Evolutionary conservation across 2,888 invertebrate species (phyloP).

Genomic region (Ditylenchus weischeri): DNA sequence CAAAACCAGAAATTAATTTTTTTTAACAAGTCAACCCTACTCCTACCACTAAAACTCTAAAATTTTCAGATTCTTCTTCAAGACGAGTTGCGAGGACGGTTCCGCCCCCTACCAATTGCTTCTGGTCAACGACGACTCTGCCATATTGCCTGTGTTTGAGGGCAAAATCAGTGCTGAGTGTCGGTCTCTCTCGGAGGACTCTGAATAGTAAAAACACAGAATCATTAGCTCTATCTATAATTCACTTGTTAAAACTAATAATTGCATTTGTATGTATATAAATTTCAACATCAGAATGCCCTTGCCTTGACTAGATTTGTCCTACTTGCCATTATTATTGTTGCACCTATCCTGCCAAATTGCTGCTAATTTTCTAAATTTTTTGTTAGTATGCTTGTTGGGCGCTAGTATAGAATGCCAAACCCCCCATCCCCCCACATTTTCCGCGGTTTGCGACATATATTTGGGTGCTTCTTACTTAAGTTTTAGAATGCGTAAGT

Average conservation of each 20-base stretch:
- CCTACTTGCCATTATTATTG: neutral
- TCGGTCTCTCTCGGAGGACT: constrained; percentile 34
- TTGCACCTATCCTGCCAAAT: constrained; percentile 2
- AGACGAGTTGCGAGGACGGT: constrained; percentile 36
- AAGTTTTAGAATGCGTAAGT: too few species aligned
- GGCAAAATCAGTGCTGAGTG: constrained; percentile 38
- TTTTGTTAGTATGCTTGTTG: neutral
- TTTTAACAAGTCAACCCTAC: too few species aligned
- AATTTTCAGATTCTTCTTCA: constrained; percentile 39
- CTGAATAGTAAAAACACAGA: constrained; percentile 17
- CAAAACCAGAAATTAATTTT: too few species aligned
- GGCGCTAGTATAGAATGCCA: too few species aligned
- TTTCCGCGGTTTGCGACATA: too few species aligned
- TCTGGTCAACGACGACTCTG: constrained; percentile 32
- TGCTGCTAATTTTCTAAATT: neutral
- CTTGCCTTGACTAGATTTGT: too few species aligned
- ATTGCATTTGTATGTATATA: neutral
- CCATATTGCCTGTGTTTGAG: constrained; percentile 37
- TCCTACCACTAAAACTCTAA: neutral
- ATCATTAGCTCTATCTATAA: neutral
- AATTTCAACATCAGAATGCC: too few species aligned
- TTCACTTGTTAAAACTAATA: neutral
- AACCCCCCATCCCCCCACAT: too few species aligned
- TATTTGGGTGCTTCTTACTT: too few species aligned
- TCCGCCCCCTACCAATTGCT: constrained; percentile 39